Base-by-base conservation (phyloP, 2,797 vertebrate species). In the Zenarchopterus dispar region DNA sequence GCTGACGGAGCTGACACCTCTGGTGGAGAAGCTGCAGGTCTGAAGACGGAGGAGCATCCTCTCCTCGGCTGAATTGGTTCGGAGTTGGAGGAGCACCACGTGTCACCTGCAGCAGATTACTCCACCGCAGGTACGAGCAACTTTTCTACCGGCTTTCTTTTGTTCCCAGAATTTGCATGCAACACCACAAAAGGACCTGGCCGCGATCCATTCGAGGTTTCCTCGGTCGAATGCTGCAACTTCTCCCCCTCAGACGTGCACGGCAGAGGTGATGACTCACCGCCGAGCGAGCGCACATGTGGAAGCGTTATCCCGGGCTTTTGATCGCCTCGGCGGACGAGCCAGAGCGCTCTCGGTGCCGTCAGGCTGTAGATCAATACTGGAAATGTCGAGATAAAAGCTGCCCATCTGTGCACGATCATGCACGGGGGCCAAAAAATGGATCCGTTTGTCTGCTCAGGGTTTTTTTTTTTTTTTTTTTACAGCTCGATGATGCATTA, bases 1-100 rank as follows among this genome's bases (percentile, higher is more conserved):
- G 66, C 55, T 67, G 74, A 77, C 72, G 31, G 82, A 80, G 82
- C 76, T 62, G 63, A 55, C 70, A 89, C 85, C 85, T 86, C 77
- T 62, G 74, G 66, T 6, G 73, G 64, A 75, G 76, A 69, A 31
- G 64, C 71, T 67, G 70, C 64, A 50, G 67, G 53, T 50, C 70
- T 56, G 48, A 44, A 39, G 45, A 36, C 33, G 66, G 52, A 24
- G 8, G 46, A 75, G 81, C 84, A 74, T 84, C 55, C 11, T 70
- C 75, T 67, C 42, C 16, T 56, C 31, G 62, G 46, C 1, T 65
- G 70, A 64, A 63, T 6, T 66, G 42, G 56, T 59, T 67, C 65
- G 17, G 68, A 67, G 51, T 47, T 18, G 0, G 28, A 62, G 55
- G 56, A 71, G 47, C 22, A 0, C 21, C 54, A 78, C 53, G 13